Evolutionary conservation across 2,797 vertebrate species (phyloP).

Genomic region (Sebastes variabilis): DNA sequence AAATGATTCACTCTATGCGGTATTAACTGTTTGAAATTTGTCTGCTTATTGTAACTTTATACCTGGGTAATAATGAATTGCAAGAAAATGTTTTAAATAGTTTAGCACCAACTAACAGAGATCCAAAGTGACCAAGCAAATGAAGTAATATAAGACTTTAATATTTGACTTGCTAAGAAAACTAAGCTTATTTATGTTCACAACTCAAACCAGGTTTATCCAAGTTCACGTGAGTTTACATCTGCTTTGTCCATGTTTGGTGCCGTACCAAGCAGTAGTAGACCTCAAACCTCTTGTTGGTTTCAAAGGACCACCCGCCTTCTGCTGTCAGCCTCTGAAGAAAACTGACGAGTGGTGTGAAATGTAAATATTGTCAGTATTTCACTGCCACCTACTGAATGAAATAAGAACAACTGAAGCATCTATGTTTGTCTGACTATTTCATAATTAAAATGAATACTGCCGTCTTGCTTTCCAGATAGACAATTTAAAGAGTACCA

Average conservation of each 20-base stretch:
- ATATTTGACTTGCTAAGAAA: not conserved
- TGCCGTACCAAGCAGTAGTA: not conserved
- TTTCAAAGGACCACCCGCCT: not conserved
- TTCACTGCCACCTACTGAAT: conserved; percentile 45
- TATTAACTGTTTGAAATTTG: not conserved
- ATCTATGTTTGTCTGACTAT: not conserved
- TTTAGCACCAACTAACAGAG: not conserved
- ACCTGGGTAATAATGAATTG: not conserved
- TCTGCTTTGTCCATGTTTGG: not conserved
- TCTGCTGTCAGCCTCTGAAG: not conserved
- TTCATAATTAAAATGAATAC: not conserved
- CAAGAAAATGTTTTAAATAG: not conserved
- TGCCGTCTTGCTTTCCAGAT: not conserved
- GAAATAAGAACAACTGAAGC: not conserved
- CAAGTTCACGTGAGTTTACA: not conserved
- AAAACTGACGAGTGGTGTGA: not conserved
- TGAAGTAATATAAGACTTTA: too few relatives aligned
- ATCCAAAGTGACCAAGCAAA: not conserved
- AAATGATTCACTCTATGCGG: not conserved
- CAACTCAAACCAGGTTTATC: not conserved
- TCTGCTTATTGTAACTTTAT: not conserved
- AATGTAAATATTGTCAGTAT: conserved; percentile 5
- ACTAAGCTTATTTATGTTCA: not conserved
- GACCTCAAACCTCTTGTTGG: not conserved
- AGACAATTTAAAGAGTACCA: not conserved